phyloP scores from a whole-genome alignment of 23 tunicate species.

The Trididemnum miniatum region DNA sequence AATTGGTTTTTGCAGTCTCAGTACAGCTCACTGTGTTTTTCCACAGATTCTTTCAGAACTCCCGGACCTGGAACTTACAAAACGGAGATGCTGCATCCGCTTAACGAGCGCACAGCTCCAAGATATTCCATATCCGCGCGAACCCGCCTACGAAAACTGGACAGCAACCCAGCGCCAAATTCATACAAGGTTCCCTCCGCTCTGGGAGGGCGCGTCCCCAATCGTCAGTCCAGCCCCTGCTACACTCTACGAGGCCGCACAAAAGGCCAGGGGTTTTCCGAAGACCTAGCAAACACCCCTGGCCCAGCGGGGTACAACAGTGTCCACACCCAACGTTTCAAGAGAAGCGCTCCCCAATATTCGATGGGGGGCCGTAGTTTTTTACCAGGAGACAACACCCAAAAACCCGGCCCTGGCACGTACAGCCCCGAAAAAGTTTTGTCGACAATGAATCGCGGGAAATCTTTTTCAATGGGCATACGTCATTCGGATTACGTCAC shows the following conservation, averaged over 20 bases:
- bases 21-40: too few species aligned
- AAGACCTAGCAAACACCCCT: slow-evolving; percentile 79
- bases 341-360: slow-evolving; percentile 52
- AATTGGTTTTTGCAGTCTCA: too few species aligned
- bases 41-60: slow-evolving; percentile 51
- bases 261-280: slow-evolving; percentile 40
- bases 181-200: slow-evolving; percentile 47
- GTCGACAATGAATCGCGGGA: slow-evolving; percentile 22
- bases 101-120: slow-evolving; percentile 50
- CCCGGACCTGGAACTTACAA: slow-evolving; percentile 75
- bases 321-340: slow-evolving; percentile 36
- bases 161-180: slow-evolving; percentile 58
- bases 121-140: slow-evolving; percentile 60
- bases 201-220: slow-evolving; percentile 31
- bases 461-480: slow-evolving; percentile 57
- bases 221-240: slow-evolving; percentile 50
- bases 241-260: slow-evolving; percentile 48
- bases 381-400: slow-evolving; percentile 78
- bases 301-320: slow-evolving; percentile 72
- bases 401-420: slow-evolving; percentile 86
- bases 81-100: slow-evolving; percentile 51
- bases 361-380: slow-evolving; percentile 61
- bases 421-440: slow-evolving; percentile 54
- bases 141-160: slow-evolving; percentile 42
- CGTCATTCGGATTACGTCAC: slow-evolving; percentile 92